A percentile compares a stretch with the other conserved stretches of the same genome.
These are phyloP conservation scores for Gari tellinella DNA, from an alignment of 2,888 invertebrate genomes.

Conservation along the genomic window DNA sequence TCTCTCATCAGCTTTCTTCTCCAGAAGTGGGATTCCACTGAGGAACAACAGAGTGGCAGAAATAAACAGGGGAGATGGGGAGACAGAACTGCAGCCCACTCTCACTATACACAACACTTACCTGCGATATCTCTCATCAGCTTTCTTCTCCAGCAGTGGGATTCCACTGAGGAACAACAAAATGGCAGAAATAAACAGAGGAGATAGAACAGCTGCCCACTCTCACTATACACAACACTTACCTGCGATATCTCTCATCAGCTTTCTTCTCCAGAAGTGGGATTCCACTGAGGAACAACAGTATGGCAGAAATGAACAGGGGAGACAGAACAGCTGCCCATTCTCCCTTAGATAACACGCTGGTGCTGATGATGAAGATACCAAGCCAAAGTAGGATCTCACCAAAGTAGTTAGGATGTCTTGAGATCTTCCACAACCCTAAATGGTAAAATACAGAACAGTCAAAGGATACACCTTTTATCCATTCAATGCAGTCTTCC, in stretches of 20 bases:
- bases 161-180: slow-evolving; percentile 96
- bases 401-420: slow-evolving; percentile 98
- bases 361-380: slow-evolving; percentile 94
- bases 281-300: slow-evolving; percentile 95
- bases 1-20: slow-evolving; percentile 94
- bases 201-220: slow-evolving; percentile 94
- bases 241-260: slow-evolving; percentile 94
- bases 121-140: slow-evolving; percentile 95
- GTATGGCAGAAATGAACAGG: slow-evolving; percentile 93
- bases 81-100: slow-evolving; percentile 94
- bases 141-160: slow-evolving; percentile 93
- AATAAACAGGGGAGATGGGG: slow-evolving; percentile 95
- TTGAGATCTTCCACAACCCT: slow-evolving; percentile 93
- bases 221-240: slow-evolving; percentile 89
- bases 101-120: no score
- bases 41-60: slow-evolving; percentile 94
- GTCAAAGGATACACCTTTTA: no score
- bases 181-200: slow-evolving; percentile 93
- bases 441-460: no score
- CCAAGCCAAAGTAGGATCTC: slow-evolving; percentile 98
- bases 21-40: slow-evolving; percentile 95
- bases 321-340: slow-evolving; percentile 95
- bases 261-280: slow-evolving; percentile 94
- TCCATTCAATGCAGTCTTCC: no score
- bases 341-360: slow-evolving; percentile 92